Conservation (phyloP, 2,888 invertebrate species). For the Heliconius ismenius region DNA sequence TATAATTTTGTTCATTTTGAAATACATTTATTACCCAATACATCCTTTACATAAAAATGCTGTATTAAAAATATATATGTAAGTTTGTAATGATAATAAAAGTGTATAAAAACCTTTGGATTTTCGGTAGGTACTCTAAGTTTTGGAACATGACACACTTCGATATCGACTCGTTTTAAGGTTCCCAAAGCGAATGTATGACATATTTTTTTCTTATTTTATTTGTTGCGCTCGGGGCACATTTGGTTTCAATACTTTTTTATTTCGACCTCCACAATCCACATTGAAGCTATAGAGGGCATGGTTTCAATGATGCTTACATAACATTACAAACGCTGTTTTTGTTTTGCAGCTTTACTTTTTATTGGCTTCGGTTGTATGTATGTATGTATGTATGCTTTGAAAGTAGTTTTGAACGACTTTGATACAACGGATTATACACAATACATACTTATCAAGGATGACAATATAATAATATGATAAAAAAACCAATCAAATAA, state of each 20-base stretch:
- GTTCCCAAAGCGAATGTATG: slow-evolving; percentile 29
- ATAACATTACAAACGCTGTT: background rate
- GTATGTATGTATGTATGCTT: too few relatives aligned
- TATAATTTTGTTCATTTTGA: background rate
- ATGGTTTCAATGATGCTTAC: background rate
- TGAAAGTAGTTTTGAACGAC: too few relatives aligned
- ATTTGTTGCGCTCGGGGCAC: slow-evolving; percentile 10
- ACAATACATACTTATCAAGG: too few relatives aligned
- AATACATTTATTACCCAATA: background rate
- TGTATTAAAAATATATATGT: background rate
- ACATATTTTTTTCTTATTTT: slow-evolving; percentile 23
- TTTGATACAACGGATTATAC: too few relatives aligned
- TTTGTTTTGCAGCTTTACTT: background rate
- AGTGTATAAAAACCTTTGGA: background rate
- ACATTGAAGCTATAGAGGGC: background rate
- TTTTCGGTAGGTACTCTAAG: background rate
- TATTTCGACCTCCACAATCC: slow-evolving; percentile 1
- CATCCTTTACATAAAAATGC: background rate
- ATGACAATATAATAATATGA: too few relatives aligned
- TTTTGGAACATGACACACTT: background rate
- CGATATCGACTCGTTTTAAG: slow-evolving; percentile 3
- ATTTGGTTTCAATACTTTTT: slow-evolving; percentile 19
- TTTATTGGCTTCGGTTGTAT: too few relatives aligned
- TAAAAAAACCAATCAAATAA: too few relatives aligned
- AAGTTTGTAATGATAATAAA: background rate